Conservation (phyloP, 2,797 vertebrate species). For the Syngnathus acus region DNA sequence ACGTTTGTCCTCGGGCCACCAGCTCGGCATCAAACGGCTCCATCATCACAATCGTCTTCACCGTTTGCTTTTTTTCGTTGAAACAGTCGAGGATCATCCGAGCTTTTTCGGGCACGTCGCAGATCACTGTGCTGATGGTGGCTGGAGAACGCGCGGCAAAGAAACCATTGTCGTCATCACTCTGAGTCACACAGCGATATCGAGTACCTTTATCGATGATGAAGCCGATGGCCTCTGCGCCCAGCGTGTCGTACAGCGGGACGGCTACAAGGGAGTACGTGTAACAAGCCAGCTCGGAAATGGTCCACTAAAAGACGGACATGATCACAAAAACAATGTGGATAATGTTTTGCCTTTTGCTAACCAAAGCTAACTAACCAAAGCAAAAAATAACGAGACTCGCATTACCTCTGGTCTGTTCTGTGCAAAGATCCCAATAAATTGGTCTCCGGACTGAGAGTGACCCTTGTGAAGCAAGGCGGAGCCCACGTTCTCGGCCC, state of each 20-base stretch:
- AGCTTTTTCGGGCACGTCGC: conserved; percentile 83
- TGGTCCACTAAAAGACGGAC: conserved; percentile 78
- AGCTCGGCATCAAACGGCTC: conserved; percentile 77
- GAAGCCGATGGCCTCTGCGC: conserved; percentile 81
- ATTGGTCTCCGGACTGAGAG: conserved; percentile 71
- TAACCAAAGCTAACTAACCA: too few relatives aligned
- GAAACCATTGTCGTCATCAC: background rate
- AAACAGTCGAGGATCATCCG: conserved; percentile 72
- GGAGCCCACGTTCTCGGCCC: conserved; percentile 79
- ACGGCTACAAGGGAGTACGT: conserved; percentile 86
- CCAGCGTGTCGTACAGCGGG: conserved; percentile 92
- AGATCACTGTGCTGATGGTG: conserved; percentile 81
- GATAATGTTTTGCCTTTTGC: too few relatives aligned
- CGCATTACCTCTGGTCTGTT: conserved; percentile 89
- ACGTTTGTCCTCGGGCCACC: conserved; percentile 70
- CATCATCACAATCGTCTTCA: conserved; percentile 83
- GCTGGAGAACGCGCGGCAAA: conserved; percentile 58
- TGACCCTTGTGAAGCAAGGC: conserved; percentile 85
- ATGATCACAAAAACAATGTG: background rate
- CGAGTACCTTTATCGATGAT: conserved; percentile 83
- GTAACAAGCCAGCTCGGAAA: conserved; percentile 90
- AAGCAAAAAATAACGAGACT: too few relatives aligned
- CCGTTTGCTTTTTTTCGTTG: conserved; percentile 62
- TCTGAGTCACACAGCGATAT: too few relatives aligned
- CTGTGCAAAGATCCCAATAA: conserved; percentile 87